phyloP scores from a whole-genome alignment of 1,140 invertebrate genomes.

The Anthonomus grandis region DNA sequence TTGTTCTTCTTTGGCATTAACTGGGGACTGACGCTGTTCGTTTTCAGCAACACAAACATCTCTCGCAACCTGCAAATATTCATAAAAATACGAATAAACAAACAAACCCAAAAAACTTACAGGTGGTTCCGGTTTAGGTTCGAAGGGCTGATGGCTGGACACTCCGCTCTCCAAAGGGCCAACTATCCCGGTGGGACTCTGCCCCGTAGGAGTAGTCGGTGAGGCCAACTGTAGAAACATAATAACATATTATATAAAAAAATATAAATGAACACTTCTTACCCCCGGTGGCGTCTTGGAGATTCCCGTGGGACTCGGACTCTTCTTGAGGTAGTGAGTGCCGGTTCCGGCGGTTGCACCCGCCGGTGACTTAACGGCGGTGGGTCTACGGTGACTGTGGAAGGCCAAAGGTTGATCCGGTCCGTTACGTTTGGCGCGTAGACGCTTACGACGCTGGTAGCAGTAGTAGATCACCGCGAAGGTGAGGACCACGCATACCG shows the following conservation, averaged over 20 bases:
- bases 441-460: conserved; percentile 51
- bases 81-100: neutral
- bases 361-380: conserved; percentile 62
- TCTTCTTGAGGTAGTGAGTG: conserved; percentile 82
- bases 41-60: conserved; percentile 52
- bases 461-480: conserved; percentile 59
- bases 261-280: conserved; percentile 17
- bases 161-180: conserved; percentile 47
- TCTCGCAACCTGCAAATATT: conserved; percentile 44
- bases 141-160: conserved; percentile 34
- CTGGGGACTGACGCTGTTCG: conserved; percentile 50
- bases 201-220: conserved; percentile 44
- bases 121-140: conserved; percentile 45
- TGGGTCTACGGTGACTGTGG: conserved; percentile 59
- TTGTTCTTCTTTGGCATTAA: conserved; percentile 60
- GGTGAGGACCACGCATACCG: conserved; percentile 56
- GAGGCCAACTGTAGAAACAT: conserved; percentile 39
- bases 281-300: conserved; percentile 51
- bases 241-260: neutral
- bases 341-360: conserved; percentile 61
- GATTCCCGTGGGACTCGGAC: conserved; percentile 75
- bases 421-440: conserved; percentile 47
- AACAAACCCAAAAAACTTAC: conserved; percentile 34
- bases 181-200: conserved; percentile 43
- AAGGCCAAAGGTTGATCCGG: conserved; percentile 59